Base-by-base conservation (phyloP, 1,140 invertebrate genomes). In the Sitophilus oryzae region DNA sequence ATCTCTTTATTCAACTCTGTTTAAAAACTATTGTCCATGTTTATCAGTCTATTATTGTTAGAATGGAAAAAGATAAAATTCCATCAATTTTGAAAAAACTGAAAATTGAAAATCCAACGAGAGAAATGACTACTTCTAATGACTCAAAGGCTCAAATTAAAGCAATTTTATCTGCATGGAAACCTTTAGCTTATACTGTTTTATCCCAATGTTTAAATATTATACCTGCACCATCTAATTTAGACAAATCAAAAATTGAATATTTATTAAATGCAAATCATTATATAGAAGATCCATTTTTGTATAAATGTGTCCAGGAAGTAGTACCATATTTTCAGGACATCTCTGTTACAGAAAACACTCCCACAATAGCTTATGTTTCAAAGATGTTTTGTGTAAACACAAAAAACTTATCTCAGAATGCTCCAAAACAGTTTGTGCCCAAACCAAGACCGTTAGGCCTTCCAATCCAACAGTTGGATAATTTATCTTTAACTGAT, bases 351-450 rank as follows among this genome's bases (percentile, higher is more conserved):
- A 75, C 76, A 20, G 66, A 79, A 1, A 76, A 84, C 53, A 79
- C 77, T 52, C 87, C 91, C 57, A 75, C 91, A 9, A 89, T 98
- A 66, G 83, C 90, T 42, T 98, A 92, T 75, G 82, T 98, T 52
- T 97, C 95, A 2, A 98, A 98, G 80, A 93, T 95, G 89, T 89
- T 93, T 76, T 81, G 86, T 51, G 79, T 88, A n/a, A 85, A 88
- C 64, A 79, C 77, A 45, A 82, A 77, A 59, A 73, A 73, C 49
- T 65, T 93, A 44, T 60, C 61, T 16, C 57, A 66, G 49, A 63
- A 64, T 45, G 62, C 61, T 58, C 59, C 60, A 4, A 65, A 64
- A 52, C 36, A 59, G 35, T 64, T 63, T 56, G 36, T 69, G 18
- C 52, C 53, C 9, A 61, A 57, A 52, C 63, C 61, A 20, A 56